Evolutionary conservation across 2,113 vertebrate species (phyloP), one percentile per base, ranked within the genome.

Genomic region (Cichladusa arquata): DNA sequence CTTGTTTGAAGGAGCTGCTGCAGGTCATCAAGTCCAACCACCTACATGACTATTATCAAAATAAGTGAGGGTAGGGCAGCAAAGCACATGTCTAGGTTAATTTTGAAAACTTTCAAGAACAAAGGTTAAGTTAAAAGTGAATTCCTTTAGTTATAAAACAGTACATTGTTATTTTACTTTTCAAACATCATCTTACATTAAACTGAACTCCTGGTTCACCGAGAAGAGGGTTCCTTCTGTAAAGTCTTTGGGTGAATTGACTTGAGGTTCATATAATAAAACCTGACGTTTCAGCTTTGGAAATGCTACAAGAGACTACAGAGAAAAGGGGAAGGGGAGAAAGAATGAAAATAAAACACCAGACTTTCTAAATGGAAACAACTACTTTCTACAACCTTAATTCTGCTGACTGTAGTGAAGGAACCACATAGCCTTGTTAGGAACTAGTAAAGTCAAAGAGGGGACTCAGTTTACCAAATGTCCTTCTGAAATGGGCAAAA

Each of bases 251-350:
- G 99, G 99, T 56, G 99, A 99, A 94, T 98, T 99, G 97, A 99
- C 99, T 97, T 98, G 98, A 69, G 99, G 99, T 97, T 99, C 99
- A 61, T 99, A 99, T n/a, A 98, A 97, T 96, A 99, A 97, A 96
- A 99, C 99, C 98, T 99, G 99, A 61, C 99, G 98, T 98, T 99
- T 99, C 89, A 99, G 98, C 98, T 99, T 99, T 91, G 99, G 99
- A 97, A 99, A 99, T 93, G 99, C 99, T 97, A 99, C 99, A 97
- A 99, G 98, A 96, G 99, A 99, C 99, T 99, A 95, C 64, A 78
- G 48, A 93, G 91, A 86, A 89, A 86, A 94, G 47, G 90, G 93
- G 48, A 77, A 45, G 69, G 70, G 74, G 77, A 90, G 89, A 82
- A 78, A 96, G 81, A 93, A 84, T 81, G 91, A 95, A 82, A 97